Evolutionary conservation across 92 coral and sea anemone genomes (phyloP), one percentile per base, ranked within the genome.

Genomic region (Palythoa caribaeorum): DNA sequence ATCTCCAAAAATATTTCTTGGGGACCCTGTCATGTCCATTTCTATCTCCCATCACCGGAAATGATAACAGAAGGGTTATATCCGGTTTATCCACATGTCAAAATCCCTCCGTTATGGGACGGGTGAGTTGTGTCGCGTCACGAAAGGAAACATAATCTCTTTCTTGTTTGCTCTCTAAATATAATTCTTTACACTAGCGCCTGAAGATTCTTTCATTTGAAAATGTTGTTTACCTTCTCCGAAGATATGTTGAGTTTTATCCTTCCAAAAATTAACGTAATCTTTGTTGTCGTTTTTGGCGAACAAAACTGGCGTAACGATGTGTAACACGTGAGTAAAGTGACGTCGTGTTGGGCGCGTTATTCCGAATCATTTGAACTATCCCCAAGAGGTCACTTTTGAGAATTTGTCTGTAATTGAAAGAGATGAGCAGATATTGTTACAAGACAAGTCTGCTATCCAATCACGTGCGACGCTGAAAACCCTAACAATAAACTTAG

Each of bases 401-500:
- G 73, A 40, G 19, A 17, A 66, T 53, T 71, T 19, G 86, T 81
- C 76, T 81, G 86, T 68, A 54, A 38, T 10, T 80, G 57, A 48
- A 21, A 80, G 85, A 20, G 52, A 21, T 63, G 54, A 40, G 86
- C 76, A 81, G 86, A 81, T 81, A 65, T 19, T 35, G 76, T 81
- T 81, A 81, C 86, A 81, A 53, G 76, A 48, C 62, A 66, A 17
- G 76, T 44, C 86, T 50, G 62, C 28, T 38, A 66, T 37, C 86
- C 86, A 81, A 81, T 81, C 86, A 81, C 76, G 54, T 81, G 76
- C 75, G 76, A 76, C 73, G 89, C 80, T 90, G 89, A 37, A 71
- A 54, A 40, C 60, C 51, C 84, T 69, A 90, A 91, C 96, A 94
- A 93, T 93, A 88, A 87, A 87, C 88, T 86, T 83, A 88, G 88